Conservation (phyloP, 2,113 vertebrate genomes). For the Clinocottus analis region DNA sequence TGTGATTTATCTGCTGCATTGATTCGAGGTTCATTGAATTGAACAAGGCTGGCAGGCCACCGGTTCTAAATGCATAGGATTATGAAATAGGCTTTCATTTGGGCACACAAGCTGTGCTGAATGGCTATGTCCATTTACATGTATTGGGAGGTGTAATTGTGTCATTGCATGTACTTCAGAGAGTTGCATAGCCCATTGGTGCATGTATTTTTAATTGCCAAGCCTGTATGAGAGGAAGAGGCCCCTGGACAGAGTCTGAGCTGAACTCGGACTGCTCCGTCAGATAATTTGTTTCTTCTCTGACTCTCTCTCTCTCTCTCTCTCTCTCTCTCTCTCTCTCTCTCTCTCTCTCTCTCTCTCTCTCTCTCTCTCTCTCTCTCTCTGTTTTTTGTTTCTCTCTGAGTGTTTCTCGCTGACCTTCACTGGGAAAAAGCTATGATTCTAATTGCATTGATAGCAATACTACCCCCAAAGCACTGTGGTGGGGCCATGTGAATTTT, state of each 20-base stretch:
- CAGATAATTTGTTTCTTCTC: slow-evolving; percentile 72
- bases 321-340: slow-evolving; percentile 49
- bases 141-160: slow-evolving; percentile 50
- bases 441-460: slow-evolving; percentile 78
- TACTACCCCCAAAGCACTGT: slow-evolving; percentile 54
- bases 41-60: slow-evolving; percentile 22
- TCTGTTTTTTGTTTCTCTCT: slow-evolving; percentile 17
- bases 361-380: slow-evolving; percentile 40
- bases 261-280: slow-evolving; percentile 60
- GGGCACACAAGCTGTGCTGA: background rate
- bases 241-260: slow-evolving; percentile 62
- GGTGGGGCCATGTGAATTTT: slow-evolving; percentile 36
- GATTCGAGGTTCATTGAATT: slow-evolving; percentile 57
- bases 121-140: slow-evolving; percentile 36
- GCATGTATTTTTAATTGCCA: slow-evolving; percentile 84
- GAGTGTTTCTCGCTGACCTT: slow-evolving; percentile 73
- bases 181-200: slow-evolving; percentile 62
- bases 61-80: slow-evolving; percentile 26
- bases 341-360: slow-evolving; percentile 48
- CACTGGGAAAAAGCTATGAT: slow-evolving; percentile 71
- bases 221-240: slow-evolving; percentile 56
- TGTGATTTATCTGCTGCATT: slow-evolving; percentile 65
- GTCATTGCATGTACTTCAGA: slow-evolving; percentile 58
- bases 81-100: slow-evolving; percentile 24
- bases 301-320: slow-evolving; percentile 38